Conservation (phyloP, 2,113 vertebrate species). For the Ciconia boyciana region DNA sequence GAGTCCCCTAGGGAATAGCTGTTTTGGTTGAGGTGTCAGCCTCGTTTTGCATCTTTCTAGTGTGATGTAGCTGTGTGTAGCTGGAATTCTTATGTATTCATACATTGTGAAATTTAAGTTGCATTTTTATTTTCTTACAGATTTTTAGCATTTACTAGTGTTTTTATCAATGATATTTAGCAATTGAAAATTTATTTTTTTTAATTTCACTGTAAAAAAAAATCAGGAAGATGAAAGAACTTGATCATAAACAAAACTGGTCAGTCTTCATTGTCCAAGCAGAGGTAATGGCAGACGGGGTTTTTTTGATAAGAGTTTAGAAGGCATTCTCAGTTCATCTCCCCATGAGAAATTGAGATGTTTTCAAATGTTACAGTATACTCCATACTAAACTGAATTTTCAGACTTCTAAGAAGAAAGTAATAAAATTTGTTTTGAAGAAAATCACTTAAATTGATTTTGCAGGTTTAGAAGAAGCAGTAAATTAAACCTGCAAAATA, state of each 20-base stretch:
- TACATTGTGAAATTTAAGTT: neutral
- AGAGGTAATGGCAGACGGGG: neutral
- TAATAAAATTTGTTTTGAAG: neutral
- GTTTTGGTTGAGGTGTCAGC: neutral
- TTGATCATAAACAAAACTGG: neutral
- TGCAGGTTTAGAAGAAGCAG: neutral
- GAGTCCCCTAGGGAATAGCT: neutral
- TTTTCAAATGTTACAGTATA: neutral
- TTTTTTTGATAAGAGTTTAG: neutral
- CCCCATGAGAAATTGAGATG: neutral
- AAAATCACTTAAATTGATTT: neutral
- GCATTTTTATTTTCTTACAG: neutral
- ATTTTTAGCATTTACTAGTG: neutral
- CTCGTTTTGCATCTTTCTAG: neutral
- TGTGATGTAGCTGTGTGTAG: neutral
- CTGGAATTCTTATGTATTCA: neutral
- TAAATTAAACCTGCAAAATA: neutral
- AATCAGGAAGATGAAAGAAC: neutral
- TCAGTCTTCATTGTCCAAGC: neutral
- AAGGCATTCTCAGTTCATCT: neutral
- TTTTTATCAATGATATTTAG: neutral
- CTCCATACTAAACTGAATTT: neutral
- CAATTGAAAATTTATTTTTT: neutral
- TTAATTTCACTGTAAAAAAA: neutral
- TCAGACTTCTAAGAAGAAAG: neutral